A percentile compares a stretch with the other conserved stretches of the same genome.
Conservation (phyloP, 2,113 vertebrate genomes). For the Actenoides hombroni region DNA sequence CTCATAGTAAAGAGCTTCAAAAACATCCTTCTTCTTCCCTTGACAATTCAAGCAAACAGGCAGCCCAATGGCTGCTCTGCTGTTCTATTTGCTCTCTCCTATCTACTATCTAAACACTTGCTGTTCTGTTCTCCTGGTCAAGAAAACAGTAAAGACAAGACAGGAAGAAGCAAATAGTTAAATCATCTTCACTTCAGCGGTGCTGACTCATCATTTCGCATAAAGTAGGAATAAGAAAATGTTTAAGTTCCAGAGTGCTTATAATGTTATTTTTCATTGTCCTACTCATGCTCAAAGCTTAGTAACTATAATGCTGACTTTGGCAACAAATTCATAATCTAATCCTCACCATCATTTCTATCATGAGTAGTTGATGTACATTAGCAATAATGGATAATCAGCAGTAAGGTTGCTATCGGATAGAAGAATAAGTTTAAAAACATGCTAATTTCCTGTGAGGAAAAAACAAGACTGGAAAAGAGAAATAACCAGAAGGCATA, state of each 20-base stretch:
- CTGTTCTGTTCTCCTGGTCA: neutral
- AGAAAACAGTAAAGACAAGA: neutral
- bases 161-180: neutral
- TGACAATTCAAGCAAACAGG: slow-evolving; percentile 9
- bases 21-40: slow-evolving; percentile 37
- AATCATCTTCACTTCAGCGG: neutral
- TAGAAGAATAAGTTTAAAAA: neutral
- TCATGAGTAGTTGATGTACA: neutral
- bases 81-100: neutral
- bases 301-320: neutral
- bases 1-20: neutral
- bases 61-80: neutral
- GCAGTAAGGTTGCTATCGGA: neutral
- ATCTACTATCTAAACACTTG: neutral
- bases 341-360: neutral
- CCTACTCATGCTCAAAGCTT: neutral
- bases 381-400: neutral
- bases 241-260: neutral
- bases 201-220: neutral
- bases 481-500: neutral
- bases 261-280: neutral
- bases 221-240: neutral
- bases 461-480: neutral
- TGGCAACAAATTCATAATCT: neutral
- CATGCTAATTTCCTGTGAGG: neutral